Percentiles rank a stretch among this genome's conserved stretches.
Evolutionary conservation across 2,888 invertebrate genomes (phyloP).

Genomic region (Stomorhina lunata): DNA sequence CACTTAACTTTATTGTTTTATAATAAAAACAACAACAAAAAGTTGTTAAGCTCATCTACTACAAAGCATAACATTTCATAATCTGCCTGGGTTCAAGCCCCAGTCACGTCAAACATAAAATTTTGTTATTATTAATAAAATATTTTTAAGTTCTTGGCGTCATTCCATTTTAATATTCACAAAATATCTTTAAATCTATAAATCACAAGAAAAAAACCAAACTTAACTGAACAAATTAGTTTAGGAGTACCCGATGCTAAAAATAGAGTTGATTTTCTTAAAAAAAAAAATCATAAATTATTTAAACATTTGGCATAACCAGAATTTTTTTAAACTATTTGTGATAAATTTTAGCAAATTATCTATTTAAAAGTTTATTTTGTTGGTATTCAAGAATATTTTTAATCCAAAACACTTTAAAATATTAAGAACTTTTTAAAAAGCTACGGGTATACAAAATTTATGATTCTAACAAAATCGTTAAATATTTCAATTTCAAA

Average conservation of each 20-base stretch:
- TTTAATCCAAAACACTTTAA: neutral
- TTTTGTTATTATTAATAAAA: too few relatives aligned
- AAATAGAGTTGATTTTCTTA: slow-evolving; percentile 15
- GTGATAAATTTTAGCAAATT: neutral
- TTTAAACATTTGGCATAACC: neutral
- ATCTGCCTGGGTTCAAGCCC: too few relatives aligned
- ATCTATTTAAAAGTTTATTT: neutral
- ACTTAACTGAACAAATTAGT: neutral
- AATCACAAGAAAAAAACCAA: neutral
- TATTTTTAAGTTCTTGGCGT: slow-evolving; percentile 8
- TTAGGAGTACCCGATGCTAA: slow-evolving; percentile 24
- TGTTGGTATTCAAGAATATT: neutral
- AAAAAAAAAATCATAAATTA: neutral
- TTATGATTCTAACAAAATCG: too few relatives aligned
- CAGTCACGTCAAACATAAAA: too few relatives aligned
- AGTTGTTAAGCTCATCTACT: too few relatives aligned
- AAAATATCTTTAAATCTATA: neutral
- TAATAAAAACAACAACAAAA: too few relatives aligned
- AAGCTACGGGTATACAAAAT: neutral
- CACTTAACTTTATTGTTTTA: neutral
- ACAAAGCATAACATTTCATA: too few relatives aligned
- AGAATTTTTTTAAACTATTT: neutral
- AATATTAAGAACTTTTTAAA: neutral
- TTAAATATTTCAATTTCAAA: neutral
- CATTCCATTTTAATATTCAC: slow-evolving; percentile 33